Percentiles rank a stretch among this genome's conserved stretches.
phyloP scores from a whole-genome alignment of 2,113 vertebrate species.

The Falco punctatus region DNA sequence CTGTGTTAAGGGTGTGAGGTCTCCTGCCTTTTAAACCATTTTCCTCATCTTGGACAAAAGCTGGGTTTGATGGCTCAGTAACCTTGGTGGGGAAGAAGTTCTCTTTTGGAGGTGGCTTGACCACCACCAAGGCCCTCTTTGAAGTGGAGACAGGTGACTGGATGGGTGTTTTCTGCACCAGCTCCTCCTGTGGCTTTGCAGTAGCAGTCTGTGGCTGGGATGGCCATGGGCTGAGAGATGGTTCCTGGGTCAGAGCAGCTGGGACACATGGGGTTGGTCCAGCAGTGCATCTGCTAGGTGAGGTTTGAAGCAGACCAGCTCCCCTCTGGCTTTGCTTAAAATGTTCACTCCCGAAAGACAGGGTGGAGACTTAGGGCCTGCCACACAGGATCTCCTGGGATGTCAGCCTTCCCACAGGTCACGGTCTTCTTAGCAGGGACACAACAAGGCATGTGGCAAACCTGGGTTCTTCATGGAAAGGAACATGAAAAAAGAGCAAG shows the following conservation, averaged over 20 bases:
- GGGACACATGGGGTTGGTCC: not conserved
- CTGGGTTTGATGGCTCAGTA: not conserved
- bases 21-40: not conserved
- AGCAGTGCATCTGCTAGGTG: not conserved
- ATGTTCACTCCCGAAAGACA: not conserved
- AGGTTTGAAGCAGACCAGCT: not conserved
- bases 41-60: not conserved
- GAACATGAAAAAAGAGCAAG: not conserved
- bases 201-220: not conserved
- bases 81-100: not conserved
- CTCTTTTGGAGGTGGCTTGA: not conserved
- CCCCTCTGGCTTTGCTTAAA: not conserved
- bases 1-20: not conserved
- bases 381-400: not conserved
- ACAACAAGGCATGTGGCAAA: not conserved
- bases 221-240: not conserved
- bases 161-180: not conserved
- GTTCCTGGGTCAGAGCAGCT: not conserved
- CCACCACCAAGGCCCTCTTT: not conserved
- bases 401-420: not conserved
- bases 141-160: not conserved
- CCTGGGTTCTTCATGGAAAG: not conserved
- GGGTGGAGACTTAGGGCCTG: not conserved
- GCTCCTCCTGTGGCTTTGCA: not conserved
- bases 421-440: not conserved